These are phyloP conservation scores for Bombyx mandarina DNA, from an alignment of 1,140 invertebrate genomes.

Conservation along the genomic window DNA sequence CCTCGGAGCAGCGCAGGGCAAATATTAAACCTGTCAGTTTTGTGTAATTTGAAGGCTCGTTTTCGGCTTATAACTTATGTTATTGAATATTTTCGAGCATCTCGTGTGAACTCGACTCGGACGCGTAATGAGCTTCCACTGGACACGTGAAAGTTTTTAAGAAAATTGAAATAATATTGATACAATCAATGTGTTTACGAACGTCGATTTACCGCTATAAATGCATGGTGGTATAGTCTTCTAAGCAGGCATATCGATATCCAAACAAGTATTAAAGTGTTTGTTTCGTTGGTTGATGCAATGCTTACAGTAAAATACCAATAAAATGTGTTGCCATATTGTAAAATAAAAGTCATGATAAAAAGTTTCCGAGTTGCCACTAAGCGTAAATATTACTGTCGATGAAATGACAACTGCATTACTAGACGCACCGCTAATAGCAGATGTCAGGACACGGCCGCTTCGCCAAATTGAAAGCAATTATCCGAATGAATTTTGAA, in stretches of 20 bases:
- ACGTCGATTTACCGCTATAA: constrained; percentile 17
- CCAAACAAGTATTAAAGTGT: constrained; percentile 22
- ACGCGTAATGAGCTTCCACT: constrained; percentile 29
- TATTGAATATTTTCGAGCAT: constrained; percentile 48
- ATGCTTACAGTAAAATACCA: constrained; percentile 23
- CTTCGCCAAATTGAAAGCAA: constrained; percentile 45
- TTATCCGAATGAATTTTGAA: constrained; percentile 38
- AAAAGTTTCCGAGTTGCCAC: constrained; percentile 19
- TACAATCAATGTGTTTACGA: constrained; percentile 35
- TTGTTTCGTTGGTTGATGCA: constrained; percentile 25
- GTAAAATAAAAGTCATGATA: constrained; percentile 17
- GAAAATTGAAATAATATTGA: constrained; percentile 39
- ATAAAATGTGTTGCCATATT: constrained; percentile 26
- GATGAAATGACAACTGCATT: constrained; percentile 28
- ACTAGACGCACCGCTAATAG: constrained; percentile 34
- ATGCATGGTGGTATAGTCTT: constrained; percentile 19
- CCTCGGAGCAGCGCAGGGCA: constrained; percentile 46
- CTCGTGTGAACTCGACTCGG: constrained; percentile 26
- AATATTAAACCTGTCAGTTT: constrained; percentile 68
- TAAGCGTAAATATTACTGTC: constrained; percentile 28
- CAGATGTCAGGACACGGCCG: constrained; percentile 10
- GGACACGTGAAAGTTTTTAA: constrained; percentile 28
- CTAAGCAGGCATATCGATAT: constrained; percentile 20
- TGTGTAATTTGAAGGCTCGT: constrained; percentile 65
- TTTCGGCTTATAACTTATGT: constrained; percentile 63